Evolutionary conservation across 92 coral and sea anemone species (phyloP).

Genomic region (Siderastrea siderea): DNA sequence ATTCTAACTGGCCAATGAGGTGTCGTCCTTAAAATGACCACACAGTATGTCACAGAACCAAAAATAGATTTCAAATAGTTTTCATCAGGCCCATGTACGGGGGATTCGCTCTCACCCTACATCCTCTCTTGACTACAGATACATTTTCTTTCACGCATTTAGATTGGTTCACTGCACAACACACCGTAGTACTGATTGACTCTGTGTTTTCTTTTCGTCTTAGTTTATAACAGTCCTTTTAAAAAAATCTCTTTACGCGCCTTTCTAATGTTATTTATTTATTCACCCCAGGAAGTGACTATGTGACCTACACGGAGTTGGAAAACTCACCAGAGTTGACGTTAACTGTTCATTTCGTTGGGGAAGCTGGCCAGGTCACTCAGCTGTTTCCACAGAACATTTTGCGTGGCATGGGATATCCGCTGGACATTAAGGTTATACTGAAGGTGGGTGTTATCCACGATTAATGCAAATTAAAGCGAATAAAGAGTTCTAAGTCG

Average conservation of each 20-base stretch:
- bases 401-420: conserved; percentile 90
- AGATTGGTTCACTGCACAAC: too few species aligned
- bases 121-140: too few species aligned
- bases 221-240: neutral
- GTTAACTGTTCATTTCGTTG: conserved; percentile 89
- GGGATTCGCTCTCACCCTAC: too few species aligned
- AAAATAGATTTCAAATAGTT: too few species aligned
- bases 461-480: neutral
- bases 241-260: neutral
- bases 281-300: conserved; percentile 71
- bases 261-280: too few species aligned
- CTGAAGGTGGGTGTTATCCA: conserved; percentile 72
- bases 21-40: too few species aligned
- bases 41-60: too few species aligned
- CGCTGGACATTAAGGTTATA: conserved; percentile 89
- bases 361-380: conserved; percentile 91
- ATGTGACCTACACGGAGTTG: conserved; percentile 86
- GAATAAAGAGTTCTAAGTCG: neutral
- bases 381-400: conserved; percentile 94
- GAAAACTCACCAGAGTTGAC: conserved; percentile 82
- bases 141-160: too few species aligned
- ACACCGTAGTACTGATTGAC: too few species aligned
- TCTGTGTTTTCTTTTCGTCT: neutral
- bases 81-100: too few species aligned
- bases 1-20: too few species aligned